Evolutionary conservation across 2,888 invertebrate genomes (phyloP).

Genomic region (Harpagoxenus sublaevis): DNA sequence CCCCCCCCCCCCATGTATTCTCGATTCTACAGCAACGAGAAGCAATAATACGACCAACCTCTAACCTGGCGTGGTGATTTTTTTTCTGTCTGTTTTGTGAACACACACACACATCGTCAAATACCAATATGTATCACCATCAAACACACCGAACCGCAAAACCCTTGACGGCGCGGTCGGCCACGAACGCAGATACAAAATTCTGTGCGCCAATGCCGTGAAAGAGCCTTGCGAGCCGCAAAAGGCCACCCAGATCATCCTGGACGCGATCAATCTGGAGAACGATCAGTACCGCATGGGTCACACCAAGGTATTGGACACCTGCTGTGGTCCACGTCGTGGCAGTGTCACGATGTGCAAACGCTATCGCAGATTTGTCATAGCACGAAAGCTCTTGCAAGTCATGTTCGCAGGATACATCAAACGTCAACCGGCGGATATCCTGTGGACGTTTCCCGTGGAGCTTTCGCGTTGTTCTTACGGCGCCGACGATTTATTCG

Average conservation of each 20-base stretch:
- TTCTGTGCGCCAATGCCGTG: constrained; percentile 97
- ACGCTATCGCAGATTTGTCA: not conserved
- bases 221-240: constrained; percentile 91
- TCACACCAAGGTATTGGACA: constrained; percentile 95
- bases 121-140: constrained; percentile 23
- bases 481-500: constrained; percentile 29
- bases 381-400: not conserved
- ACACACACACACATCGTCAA: constrained; percentile 34
- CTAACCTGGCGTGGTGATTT: constrained; percentile 65
- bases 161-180: constrained; percentile 63
- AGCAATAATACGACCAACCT: constrained; percentile 30
- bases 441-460: not conserved
- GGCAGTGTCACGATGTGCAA: constrained; percentile 11
- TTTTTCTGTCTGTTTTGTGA: constrained; percentile 64
- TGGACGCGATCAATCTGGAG: constrained; percentile 94
- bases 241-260: constrained; percentile 94
- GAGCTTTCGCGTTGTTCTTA: not conserved
- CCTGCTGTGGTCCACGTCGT: constrained; percentile 71
- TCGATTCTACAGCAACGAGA: constrained; percentile 58
- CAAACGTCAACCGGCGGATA: not conserved
- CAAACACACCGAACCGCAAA: constrained; percentile 56
- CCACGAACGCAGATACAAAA: constrained; percentile 96
- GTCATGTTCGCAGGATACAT: not conserved
- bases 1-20: not conserved
- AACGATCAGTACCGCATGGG: constrained; percentile 98